Evolutionary conservation across 2,888 invertebrate species (phyloP).

Genomic region (Lepidonotus clava): DNA sequence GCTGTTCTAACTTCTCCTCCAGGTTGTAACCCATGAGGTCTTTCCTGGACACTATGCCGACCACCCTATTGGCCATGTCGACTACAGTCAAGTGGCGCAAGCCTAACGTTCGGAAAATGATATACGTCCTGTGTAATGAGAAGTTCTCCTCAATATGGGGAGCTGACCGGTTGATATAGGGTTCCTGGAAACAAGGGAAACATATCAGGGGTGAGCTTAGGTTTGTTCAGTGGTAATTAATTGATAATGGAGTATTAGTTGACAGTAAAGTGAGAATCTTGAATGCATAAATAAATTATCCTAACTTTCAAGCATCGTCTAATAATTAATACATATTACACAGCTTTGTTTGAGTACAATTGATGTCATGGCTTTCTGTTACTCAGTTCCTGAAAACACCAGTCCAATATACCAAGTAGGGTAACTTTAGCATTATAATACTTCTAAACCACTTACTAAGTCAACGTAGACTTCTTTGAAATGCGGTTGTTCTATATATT

Average conservation of each 20-base stretch:
- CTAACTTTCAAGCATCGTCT: no score
- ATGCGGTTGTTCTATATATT: slow-evolving; percentile 62
- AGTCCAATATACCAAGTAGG: no score
- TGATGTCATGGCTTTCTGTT: no score
- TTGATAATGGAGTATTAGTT: no score
- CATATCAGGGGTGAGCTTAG: no score
- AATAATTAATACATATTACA: no score
- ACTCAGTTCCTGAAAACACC: no score
- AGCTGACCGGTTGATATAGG: slow-evolving; percentile 73
- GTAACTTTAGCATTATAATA: no score
- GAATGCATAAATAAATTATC: no score
- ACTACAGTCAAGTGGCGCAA: slow-evolving; percentile 73
- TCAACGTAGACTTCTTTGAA: slow-evolving; percentile 63
- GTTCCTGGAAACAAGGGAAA: slow-evolving; percentile 60
- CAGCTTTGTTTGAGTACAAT: no score
- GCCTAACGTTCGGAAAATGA: slow-evolving; percentile 72
- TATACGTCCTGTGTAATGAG: slow-evolving; percentile 71
- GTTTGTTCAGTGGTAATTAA: no score
- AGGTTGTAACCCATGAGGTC: slow-evolving; percentile 62
- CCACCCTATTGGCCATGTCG: slow-evolving; percentile 69
- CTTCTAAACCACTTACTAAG: slow-evolving; percentile 62
- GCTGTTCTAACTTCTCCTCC: slow-evolving; percentile 66
- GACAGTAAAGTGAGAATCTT: no score
- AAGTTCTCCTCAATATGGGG: slow-evolving; percentile 69
- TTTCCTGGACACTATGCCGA: slow-evolving; percentile 74